Evolutionary conservation across 2,113 vertebrate genomes (phyloP), one percentile per base, ranked within the genome.

Genomic region (Rostratula benghalensis): DNA sequence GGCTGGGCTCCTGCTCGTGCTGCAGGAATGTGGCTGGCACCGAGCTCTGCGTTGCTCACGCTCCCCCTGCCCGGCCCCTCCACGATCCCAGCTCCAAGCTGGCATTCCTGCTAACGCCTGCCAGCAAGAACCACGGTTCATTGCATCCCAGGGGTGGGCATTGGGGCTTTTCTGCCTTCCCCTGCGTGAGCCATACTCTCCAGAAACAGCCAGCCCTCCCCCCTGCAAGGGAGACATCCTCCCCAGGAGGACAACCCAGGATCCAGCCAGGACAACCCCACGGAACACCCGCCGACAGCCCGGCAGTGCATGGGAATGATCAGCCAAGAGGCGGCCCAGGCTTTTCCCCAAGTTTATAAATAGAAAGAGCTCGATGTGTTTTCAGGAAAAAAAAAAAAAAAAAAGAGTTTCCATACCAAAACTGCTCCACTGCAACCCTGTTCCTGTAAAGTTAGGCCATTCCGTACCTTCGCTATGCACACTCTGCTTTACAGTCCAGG

Each of bases 281-380:
- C 0, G 3, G 5, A 59, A 68, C 43, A 12, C 27, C 1, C n/a
- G 56, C 65, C 3, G 24, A 45, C 0, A 1, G 46, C 33, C 8
- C 13, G 0, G 31, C 27, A 27, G 46, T 15, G 0, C 10, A 22
- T 0, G 1, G 64, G 57, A 46, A 77, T 5, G 0, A 21, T 10
- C 5, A 0, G 23, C 64, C 3, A 3, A 57, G 2, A 0, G 43
- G 63, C 73, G 63, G 74, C 15, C 22, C n/a, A 7, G 54, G 61
- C 80, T 83, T 43, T 93, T 74, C 65, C 79, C 5, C 0, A 17
- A 5, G 13, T 18, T 39, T 60, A 80, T 33, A 54, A 73, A 81
- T 39, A 87, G 77, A 39, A 83, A 41, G 46, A 63, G 67, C 37
- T 43, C 22, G 56, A 75, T 6, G 1, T 18, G 8, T 56, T 57